These are phyloP conservation scores for Urechis unicinctus DNA, from an alignment of 2,888 invertebrate genomes.

Conservation along the genomic window DNA sequence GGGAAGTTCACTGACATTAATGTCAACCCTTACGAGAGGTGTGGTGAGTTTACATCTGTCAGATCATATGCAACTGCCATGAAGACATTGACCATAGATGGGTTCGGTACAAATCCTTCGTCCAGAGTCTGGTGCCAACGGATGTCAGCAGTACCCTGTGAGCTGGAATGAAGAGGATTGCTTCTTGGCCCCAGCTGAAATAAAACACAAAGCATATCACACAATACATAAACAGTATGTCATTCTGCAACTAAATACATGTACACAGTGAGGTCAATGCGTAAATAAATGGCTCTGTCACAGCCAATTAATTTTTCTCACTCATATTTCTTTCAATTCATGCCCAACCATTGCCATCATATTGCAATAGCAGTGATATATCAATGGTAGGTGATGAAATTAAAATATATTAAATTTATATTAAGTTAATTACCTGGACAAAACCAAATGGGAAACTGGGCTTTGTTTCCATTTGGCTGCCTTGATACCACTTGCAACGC, in stretches of 20 bases:
- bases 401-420: not conserved
- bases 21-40: constrained; percentile 8
- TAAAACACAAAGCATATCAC: too few relatives aligned
- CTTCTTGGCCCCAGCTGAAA: constrained; percentile 7
- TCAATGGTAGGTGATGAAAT: too few relatives aligned
- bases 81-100: constrained; percentile 27
- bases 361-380: too few relatives aligned
- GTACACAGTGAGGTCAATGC: too few relatives aligned
- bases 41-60: constrained; percentile 13
- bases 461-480: not conserved
- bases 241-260: too few relatives aligned
- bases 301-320: too few relatives aligned
- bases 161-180: not conserved
- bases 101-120: constrained; percentile 35
- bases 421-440: constrained; percentile 7
- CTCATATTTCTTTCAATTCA: not conserved
- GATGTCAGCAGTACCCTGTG: constrained; percentile 30
- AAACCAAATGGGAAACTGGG: constrained; percentile 9
- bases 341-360: not conserved
- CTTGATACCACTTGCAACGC: constrained; percentile 1
- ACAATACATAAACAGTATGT: too few relatives aligned
- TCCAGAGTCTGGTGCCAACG: constrained; percentile 42
- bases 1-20: not conserved
- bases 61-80: constrained; percentile 43
- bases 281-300: too few relatives aligned